These are phyloP conservation scores for Ptychodera flava DNA, from an alignment of 35 echinoderm and acorn worm genomes.

Conservation along the genomic window DNA sequence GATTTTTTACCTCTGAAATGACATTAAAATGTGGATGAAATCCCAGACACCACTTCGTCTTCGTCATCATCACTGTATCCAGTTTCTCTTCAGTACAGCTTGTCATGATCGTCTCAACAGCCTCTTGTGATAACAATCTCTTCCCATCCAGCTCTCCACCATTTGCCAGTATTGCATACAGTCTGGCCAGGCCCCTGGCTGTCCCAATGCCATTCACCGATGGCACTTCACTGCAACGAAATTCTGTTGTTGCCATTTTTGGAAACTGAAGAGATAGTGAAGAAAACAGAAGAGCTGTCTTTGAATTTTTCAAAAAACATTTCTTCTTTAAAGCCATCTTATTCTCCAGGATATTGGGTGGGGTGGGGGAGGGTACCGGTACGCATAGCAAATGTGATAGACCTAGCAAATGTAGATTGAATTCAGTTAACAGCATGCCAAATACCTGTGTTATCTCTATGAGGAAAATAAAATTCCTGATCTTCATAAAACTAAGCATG, in stretches of 20 bases:
- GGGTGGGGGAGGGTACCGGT: neutral
- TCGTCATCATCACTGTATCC: neutral
- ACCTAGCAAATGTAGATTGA: no score
- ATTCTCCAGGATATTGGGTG: neutral
- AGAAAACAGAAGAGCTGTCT: neutral
- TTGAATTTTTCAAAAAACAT: neutral
- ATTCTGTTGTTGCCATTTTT: constrained; percentile 16
- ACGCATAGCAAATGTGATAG: neutral
- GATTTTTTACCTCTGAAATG: neutral
- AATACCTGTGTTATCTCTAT: no score
- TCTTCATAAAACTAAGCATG: no score
- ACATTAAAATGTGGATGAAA: neutral
- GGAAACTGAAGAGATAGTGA: neutral
- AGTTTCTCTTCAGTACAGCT: neutral
- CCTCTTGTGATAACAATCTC: constrained; percentile 14
- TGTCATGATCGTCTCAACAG: constrained; percentile 11
- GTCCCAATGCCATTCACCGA: constrained; percentile 66
- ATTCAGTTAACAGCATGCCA: no score
- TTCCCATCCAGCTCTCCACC: constrained; percentile 20
- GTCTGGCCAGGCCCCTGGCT: constrained; percentile 55
- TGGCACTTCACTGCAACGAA: constrained; percentile 42
- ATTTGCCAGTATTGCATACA: constrained; percentile 52
- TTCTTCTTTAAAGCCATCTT: neutral
- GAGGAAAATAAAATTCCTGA: no score
- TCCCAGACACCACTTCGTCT: neutral